Evolutionary conservation across 2,888 invertebrate genomes (phyloP).

Genomic region (Lymantria monacha): DNA sequence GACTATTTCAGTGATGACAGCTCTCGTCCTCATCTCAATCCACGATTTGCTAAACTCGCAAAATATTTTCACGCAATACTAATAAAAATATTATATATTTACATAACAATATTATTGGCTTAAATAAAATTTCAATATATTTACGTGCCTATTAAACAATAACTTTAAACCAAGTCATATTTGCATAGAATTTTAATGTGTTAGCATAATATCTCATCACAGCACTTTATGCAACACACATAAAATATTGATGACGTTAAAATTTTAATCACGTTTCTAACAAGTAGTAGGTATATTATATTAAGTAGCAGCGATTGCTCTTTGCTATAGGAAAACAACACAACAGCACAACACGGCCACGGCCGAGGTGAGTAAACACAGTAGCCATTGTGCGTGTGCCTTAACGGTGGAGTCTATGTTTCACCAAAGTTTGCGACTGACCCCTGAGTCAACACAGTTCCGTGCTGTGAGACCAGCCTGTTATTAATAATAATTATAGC

Average conservation of each 20-base stretch:
- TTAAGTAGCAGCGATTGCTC: slow-evolving; percentile 20
- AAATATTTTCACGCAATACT: too few species aligned
- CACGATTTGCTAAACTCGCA: too few species aligned
- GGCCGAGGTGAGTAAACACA: slow-evolving; percentile 55
- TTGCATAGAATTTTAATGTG: background rate
- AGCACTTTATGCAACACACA: slow-evolving; percentile 26
- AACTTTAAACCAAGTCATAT: too few species aligned
- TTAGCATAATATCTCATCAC: slow-evolving; percentile 22
- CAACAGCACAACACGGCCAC: slow-evolving; percentile 42
- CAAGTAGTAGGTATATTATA: slow-evolving; percentile 39
- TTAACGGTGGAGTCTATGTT: slow-evolving; percentile 54
- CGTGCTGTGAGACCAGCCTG: slow-evolving; percentile 44
- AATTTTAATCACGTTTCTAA: slow-evolving; percentile 58
- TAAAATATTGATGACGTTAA: slow-evolving; percentile 43
- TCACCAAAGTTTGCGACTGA: slow-evolving; percentile 55
- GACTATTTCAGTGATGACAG: too few species aligned
- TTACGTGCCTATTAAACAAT: too few species aligned
- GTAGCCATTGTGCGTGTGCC: slow-evolving; percentile 66
- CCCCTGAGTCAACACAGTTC: slow-evolving; percentile 62
- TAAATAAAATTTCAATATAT: too few species aligned
- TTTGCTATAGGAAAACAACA: slow-evolving; percentile 42
- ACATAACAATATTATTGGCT: too few species aligned
- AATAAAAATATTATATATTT: too few species aligned
- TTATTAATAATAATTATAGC: slow-evolving; percentile 48
- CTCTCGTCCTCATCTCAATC: too few species aligned